Conservation (phyloP, 2,113 vertebrate genomes). For the Tachysurus vachellii region DNA sequence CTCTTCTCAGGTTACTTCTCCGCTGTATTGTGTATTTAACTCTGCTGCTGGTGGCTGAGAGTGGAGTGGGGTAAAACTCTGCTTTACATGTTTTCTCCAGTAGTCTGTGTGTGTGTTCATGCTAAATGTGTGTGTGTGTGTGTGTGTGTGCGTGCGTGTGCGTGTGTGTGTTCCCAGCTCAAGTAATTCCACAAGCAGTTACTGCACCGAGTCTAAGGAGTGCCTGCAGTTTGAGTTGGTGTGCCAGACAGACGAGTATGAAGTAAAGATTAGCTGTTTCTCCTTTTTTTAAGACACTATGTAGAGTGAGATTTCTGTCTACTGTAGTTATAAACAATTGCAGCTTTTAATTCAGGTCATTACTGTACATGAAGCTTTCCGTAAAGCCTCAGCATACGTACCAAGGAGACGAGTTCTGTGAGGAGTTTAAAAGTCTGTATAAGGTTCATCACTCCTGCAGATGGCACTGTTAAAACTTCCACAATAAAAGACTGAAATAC, state of each 20-base stretch:
- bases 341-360: neutral
- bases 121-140: neutral
- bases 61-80: conserved; percentile 67
- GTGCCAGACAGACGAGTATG: conserved; percentile 75
- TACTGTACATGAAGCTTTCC: neutral
- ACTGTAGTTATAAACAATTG: neutral
- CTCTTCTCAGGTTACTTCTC: conserved; percentile 58
- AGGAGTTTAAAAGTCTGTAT: neutral
- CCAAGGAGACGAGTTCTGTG: neutral
- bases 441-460: neutral
- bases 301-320: neutral
- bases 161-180: conserved; percentile 51
- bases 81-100: neutral
- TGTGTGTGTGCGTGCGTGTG: conserved; percentile 32
- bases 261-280: conserved; percentile 58
- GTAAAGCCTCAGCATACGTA: neutral
- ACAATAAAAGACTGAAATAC: too few species aligned
- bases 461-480: neutral
- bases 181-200: conserved; percentile 66
- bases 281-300: too few species aligned
- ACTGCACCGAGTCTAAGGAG: conserved; percentile 72
- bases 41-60: conserved; percentile 56
- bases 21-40: conserved; percentile 45
- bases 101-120: neutral
- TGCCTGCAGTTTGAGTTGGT: conserved; percentile 73